These are phyloP conservation scores for Ferdinandea cuprea DNA, from an alignment of 2,888 invertebrate genomes.

Conservation along the genomic window DNA sequence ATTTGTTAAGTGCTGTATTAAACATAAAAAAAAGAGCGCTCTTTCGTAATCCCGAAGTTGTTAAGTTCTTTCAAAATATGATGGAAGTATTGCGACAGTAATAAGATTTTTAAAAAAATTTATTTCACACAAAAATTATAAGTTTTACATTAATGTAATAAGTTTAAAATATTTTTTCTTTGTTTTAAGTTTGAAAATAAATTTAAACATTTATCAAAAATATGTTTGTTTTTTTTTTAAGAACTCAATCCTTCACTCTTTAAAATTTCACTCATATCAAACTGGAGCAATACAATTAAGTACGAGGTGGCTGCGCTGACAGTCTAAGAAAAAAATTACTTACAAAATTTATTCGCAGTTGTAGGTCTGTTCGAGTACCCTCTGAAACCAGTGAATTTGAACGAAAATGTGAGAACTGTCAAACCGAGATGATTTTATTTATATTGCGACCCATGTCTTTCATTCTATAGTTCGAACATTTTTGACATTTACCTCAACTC, in stretches of 20 bases:
- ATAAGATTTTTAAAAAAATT: constrained; percentile 1
- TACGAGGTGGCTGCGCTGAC: constrained; percentile 83
- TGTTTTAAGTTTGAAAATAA: too few species aligned
- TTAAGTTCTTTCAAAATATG: constrained; percentile 78
- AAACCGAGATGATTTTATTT: too few species aligned
- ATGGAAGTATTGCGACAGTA: constrained; percentile 77
- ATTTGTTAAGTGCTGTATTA: constrained; percentile 80
- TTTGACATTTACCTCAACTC: too few species aligned
- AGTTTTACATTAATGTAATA: too few species aligned
- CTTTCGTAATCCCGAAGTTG: constrained; percentile 80
- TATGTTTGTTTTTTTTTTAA: constrained; percentile 15
- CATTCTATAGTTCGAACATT: too few species aligned
- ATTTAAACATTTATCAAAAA: not conserved
- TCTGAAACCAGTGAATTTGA: too few species aligned
- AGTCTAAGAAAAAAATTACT: constrained; percentile 79
- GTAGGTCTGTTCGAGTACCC: too few species aligned
- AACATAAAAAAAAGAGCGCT: constrained; percentile 80
- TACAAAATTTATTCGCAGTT: too few species aligned
- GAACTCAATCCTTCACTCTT: constrained; percentile 78
- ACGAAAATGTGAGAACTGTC: too few species aligned
- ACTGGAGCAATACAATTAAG: constrained; percentile 82
- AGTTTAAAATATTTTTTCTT: too few species aligned
- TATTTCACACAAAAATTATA: not conserved
- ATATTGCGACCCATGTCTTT: too few species aligned
- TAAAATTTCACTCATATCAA: constrained; percentile 81